phyloP scores from a whole-genome alignment of 1,140 invertebrate species.

The Calosoma granatense region DNA sequence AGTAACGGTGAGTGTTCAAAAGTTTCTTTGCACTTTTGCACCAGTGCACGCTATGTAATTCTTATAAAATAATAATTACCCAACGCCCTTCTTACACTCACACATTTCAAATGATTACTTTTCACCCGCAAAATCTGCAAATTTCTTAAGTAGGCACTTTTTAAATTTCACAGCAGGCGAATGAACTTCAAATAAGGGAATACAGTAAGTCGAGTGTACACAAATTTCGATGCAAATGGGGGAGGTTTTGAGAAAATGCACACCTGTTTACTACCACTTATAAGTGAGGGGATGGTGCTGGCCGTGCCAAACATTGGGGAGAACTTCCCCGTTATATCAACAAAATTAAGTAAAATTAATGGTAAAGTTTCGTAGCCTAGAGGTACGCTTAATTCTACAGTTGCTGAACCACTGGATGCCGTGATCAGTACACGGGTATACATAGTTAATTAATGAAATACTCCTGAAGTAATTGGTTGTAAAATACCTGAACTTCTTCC shows the following conservation, averaged over 20 bases:
- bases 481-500: neutral
- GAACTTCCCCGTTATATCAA: neutral
- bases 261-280: neutral
- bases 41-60: no score
- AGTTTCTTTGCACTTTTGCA: no score
- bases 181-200: no score
- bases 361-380: neutral
- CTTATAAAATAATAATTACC: no score
- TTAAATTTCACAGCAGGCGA: no score
- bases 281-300: neutral
- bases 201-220: neutral
- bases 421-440: no score
- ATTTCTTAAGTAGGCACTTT: no score
- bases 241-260: neutral
- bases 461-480: neutral
- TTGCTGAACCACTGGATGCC: neutral
- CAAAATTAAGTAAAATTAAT: constrained; percentile 2
- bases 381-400: neutral
- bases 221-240: neutral
- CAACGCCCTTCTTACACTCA: no score
- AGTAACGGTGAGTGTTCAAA: no score
- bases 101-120: no score
- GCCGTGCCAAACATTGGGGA: neutral
- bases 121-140: no score
- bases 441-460: constrained; percentile 5